Conservation (phyloP, 1,140 invertebrate genomes). For the Papilio aristodemus region DNA sequence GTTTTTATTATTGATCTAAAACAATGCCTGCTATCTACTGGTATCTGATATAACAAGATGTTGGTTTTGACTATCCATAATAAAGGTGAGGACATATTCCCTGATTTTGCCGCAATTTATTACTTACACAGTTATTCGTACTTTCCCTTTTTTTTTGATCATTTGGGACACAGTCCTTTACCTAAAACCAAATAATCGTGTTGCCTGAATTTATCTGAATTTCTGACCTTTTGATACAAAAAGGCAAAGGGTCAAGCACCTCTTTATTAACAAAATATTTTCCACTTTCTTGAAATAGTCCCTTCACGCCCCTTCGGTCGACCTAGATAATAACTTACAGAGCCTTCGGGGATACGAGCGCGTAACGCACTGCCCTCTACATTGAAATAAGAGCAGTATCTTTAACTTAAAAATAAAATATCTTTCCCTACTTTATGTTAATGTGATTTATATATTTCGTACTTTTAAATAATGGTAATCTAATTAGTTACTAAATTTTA, state of each 20-base stretch:
- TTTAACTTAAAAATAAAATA: constrained; percentile 7
- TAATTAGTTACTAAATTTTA: too few relatives aligned
- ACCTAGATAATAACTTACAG: constrained; percentile 14
- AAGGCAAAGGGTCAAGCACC: constrained; percentile 2
- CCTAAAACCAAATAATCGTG: constrained; percentile 2
- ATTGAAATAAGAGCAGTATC: neutral
- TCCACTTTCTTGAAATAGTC: constrained; percentile 9
- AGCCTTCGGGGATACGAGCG: neutral
- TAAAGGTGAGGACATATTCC: too few relatives aligned
- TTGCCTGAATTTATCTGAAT: constrained; percentile 1
- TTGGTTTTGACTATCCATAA: too few relatives aligned
- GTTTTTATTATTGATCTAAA: too few relatives aligned
- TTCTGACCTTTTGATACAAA: constrained; percentile 8
- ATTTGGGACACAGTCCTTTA: neutral
- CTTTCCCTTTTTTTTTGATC: neutral
- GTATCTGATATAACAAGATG: too few relatives aligned
- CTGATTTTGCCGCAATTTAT: too few relatives aligned
- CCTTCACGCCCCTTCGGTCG: constrained; percentile 11
- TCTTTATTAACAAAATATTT: constrained; percentile 23
- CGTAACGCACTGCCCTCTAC: neutral
- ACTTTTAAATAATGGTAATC: neutral
- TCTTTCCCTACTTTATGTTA: neutral
- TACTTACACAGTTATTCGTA: neutral
- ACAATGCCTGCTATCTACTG: too few relatives aligned
- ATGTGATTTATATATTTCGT: neutral